A percentile compares a stretch with the other conserved stretches of the same genome.
These are phyloP conservation scores for Scaptodrosophila latifasciaeformis DNA, from an alignment of 2,888 invertebrate genomes.

Conservation along the genomic window DNA sequence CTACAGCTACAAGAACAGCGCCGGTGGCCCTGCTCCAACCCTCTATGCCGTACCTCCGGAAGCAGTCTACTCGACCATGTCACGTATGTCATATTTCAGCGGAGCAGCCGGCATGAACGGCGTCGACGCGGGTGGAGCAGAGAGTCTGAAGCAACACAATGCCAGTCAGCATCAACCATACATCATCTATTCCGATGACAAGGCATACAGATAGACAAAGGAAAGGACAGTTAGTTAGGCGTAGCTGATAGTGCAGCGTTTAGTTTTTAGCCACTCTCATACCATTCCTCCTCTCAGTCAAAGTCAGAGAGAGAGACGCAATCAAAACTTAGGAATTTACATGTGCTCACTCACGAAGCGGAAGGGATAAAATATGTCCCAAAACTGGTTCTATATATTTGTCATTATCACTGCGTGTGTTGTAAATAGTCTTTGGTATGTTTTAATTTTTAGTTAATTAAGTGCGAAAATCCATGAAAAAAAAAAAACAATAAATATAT, in stretches of 20 bases:
- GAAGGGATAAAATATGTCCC: conserved; percentile 1
- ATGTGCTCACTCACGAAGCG: conserved; percentile 6
- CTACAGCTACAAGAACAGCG: conserved; percentile 75
- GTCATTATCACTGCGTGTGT: conserved; percentile 56
- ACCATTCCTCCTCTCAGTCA: conserved; percentile 13
- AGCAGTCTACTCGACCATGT: conserved; percentile 80
- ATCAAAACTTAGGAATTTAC: neutral
- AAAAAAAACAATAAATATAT: conserved; percentile 48
- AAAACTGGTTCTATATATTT: conserved; percentile 54
- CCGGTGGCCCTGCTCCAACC: conserved; percentile 75
- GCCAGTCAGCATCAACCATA: conserved; percentile 69
- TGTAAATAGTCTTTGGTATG: conserved; percentile 58
- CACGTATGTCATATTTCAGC: conserved; percentile 78
- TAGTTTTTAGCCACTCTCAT: neutral
- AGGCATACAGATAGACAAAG: conserved; percentile 73
- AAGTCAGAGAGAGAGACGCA: neutral
- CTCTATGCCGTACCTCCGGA: conserved; percentile 80
- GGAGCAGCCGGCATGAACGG: conserved; percentile 65
- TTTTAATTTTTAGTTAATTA: conserved; percentile 48
- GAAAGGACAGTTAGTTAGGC: conserved; percentile 1
- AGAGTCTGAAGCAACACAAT: conserved; percentile 55
- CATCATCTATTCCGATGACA: conserved; percentile 75
- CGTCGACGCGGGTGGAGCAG: conserved; percentile 72
- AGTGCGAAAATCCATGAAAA: conserved; percentile 48
- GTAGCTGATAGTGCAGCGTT: neutral